Conservation (phyloP, 35 echinoderm and acorn worm species). For the Chiridota heheva region DNA sequence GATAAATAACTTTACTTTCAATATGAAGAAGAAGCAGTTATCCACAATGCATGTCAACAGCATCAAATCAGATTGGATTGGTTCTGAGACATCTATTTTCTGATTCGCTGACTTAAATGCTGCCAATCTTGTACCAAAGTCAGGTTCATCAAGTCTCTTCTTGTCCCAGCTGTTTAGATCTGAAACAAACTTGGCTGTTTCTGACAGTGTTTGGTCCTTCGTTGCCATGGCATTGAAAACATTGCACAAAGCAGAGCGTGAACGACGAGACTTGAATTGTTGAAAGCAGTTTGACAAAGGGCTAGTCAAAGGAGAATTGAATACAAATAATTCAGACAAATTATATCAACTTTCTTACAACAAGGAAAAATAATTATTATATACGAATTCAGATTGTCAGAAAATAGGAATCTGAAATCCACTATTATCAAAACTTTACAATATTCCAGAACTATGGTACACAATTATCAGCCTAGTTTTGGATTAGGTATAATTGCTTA, state of each 20-base stretch:
- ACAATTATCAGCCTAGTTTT: too few species aligned
- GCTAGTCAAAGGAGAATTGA: conserved; percentile 15
- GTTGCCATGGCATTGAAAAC: conserved; percentile 74
- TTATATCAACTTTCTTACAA: too few species aligned
- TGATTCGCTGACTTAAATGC: conserved; percentile 67
- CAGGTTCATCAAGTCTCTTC: conserved; percentile 77
- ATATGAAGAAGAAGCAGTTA: conserved; percentile 91
- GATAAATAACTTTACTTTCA: conserved; percentile 64
- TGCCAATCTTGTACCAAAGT: conserved; percentile 58
- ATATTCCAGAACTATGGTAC: too few species aligned
- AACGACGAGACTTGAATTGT: conserved; percentile 48
- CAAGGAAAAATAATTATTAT: neutral
- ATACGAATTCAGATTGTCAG: too few species aligned
- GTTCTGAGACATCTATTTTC: conserved; percentile 41
- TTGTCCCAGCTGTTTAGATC: conserved; percentile 83
- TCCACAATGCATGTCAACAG: conserved; percentile 69
- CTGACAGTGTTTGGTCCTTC: conserved; percentile 29
- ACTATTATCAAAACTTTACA: too few species aligned
- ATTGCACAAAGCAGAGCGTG: conserved; percentile 54
- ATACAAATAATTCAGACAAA: neutral
- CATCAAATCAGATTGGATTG: conserved; percentile 49
- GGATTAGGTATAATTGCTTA: too few species aligned
- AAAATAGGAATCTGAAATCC: too few species aligned
- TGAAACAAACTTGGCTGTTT: conserved; percentile 42
- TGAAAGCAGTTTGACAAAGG: conserved; percentile 68